Percentiles rank a stretch among this genome's conserved stretches.
Evolutionary conservation across 2,888 invertebrate genomes (phyloP).

Genomic region (Cosmopolites sordidus): DNA sequence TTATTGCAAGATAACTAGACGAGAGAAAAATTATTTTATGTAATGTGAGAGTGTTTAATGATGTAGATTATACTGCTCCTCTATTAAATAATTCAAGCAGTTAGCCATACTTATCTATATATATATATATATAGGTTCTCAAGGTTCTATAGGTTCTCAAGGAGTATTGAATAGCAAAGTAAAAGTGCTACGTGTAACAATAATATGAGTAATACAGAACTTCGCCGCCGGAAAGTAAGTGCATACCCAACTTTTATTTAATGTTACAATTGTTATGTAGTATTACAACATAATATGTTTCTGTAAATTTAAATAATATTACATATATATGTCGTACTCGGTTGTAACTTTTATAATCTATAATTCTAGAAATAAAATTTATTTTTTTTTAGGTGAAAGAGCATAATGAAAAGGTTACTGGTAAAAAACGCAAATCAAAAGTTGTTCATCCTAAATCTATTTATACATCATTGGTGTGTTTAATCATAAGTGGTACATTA

Average conservation of each 20-base stretch:
- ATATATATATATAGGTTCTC: no score
- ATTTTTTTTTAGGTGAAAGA: constrained; percentile 35
- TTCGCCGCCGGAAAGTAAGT: constrained; percentile 40
- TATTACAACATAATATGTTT: background rate
- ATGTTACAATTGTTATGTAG: constrained; percentile 8
- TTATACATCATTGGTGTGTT: constrained; percentile 44
- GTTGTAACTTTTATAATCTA: background rate
- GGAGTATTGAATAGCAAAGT: background rate
- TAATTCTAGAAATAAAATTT: background rate
- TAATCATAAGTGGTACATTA: constrained; percentile 44
- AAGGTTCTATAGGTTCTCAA: background rate
- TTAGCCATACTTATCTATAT: no score
- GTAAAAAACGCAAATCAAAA: constrained; percentile 39
- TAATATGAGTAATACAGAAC: constrained; percentile 33
- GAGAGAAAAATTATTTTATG: no score
- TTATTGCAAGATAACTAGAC: no score
- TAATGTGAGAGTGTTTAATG: no score
- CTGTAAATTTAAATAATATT: no score
- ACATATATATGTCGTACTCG: no score
- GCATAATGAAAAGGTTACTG: constrained; percentile 33
- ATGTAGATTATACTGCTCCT: no score
- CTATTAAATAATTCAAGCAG: no score
- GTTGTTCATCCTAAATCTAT: constrained; percentile 36
- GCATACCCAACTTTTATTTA: background rate
- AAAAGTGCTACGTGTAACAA: background rate